Evolutionary conservation across 2,113 vertebrate species (phyloP).

Genomic region (Zosterops hypoxanthus): DNA sequence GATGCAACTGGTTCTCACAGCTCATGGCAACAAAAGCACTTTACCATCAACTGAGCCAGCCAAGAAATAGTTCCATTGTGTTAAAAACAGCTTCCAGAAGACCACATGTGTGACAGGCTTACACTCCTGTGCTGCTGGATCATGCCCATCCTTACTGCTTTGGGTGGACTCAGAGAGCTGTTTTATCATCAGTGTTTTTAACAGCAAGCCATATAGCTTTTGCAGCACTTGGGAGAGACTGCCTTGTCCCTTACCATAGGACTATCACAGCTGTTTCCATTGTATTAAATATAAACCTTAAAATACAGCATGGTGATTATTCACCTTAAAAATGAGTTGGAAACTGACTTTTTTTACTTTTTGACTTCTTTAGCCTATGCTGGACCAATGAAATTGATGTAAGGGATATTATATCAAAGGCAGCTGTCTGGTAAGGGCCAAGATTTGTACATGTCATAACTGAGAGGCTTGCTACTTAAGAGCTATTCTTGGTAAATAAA

Average conservation of each 20-base stretch:
- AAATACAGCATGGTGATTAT: background rate
- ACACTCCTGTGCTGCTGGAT: accelerated
- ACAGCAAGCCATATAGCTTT: background rate
- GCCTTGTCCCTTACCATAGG: background rate
- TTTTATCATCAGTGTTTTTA: background rate
- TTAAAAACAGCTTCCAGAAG: background rate
- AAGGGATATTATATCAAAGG: background rate
- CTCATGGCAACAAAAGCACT: background rate
- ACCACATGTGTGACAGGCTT: background rate
- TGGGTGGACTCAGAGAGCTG: background rate
- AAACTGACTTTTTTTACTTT: background rate
- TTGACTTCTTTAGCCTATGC: background rate
- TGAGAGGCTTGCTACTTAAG: background rate
- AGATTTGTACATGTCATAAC: background rate
- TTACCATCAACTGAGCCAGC: background rate
- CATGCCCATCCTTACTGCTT: background rate
- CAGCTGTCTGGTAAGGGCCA: background rate
- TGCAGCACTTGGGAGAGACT: background rate
- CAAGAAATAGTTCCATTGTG: background rate
- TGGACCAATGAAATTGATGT: background rate
- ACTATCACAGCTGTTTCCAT: background rate
- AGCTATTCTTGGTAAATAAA: background rate
- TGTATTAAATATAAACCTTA: background rate
- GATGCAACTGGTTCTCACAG: background rate
- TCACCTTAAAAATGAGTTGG: background rate